Conservation (phyloP, 2,888 invertebrate species). For the Exephanes ischioxanthus region DNA sequence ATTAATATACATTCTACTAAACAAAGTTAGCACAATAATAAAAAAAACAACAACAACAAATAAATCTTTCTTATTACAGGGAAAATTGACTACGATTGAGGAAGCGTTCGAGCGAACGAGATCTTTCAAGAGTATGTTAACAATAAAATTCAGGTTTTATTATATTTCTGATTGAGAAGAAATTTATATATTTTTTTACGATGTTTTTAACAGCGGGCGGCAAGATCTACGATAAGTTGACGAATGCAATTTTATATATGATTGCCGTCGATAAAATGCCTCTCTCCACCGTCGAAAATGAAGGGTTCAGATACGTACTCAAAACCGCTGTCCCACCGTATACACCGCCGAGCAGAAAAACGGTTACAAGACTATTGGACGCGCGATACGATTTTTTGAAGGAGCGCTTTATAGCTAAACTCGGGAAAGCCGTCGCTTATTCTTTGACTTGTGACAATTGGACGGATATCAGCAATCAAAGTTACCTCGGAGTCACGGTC, state of each 20-base stretch:
- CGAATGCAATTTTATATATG: slow-evolving; percentile 46
- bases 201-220: slow-evolving; percentile 1
- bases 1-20: not conserved
- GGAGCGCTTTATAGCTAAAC: slow-evolving; percentile 13
- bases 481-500: no score
- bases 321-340: no score
- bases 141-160: no score
- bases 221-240: no score
- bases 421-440: not conserved
- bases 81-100: no score
- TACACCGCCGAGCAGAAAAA: slow-evolving; percentile 48
- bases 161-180: slow-evolving; percentile 1
- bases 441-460: no score
- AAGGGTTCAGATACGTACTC: no score
- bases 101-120: no score
- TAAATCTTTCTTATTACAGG: no score
- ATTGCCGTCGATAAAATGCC: slow-evolving; percentile 64
- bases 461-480: no score
- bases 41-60: slow-evolving; percentile 4
- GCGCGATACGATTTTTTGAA: slow-evolving; percentile 44
- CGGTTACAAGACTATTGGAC: slow-evolving; percentile 48
- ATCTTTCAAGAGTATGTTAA: no score
- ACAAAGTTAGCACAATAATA: slow-evolving; percentile 4
- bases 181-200: not conserved
- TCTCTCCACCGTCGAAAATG: slow-evolving; percentile 51